phyloP scores from a whole-genome alignment of 2,888 invertebrate species.

The Acleris holmiana region DNA sequence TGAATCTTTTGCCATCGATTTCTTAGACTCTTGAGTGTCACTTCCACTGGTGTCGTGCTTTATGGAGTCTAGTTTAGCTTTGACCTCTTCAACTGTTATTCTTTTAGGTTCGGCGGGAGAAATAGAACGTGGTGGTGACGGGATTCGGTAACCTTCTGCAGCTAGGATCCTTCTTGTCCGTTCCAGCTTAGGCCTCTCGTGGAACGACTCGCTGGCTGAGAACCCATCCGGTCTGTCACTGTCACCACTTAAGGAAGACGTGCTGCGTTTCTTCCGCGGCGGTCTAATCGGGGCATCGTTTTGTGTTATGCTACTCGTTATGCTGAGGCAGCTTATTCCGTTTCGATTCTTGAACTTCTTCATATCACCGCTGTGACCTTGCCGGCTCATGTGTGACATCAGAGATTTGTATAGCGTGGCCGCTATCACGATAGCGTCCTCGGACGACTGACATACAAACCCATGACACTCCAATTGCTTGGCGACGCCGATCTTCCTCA shows the following conservation, averaged over 20 bases:
- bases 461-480: constrained; percentile 95
- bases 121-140: constrained; percentile 64
- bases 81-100: constrained; percentile 82
- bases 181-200: constrained; percentile 76
- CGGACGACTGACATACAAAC: constrained; percentile 94
- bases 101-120: constrained; percentile 69
- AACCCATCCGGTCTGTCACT: constrained; percentile 84
- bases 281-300: constrained; percentile 87
- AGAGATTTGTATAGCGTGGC: constrained; percentile 95
- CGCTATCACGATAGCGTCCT: constrained; percentile 96
- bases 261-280: constrained; percentile 89
- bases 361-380: constrained; percentile 72
- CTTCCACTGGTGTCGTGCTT: constrained; percentile 74
- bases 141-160: constrained; percentile 83
- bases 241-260: constrained; percentile 86
- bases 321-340: constrained; percentile 91
- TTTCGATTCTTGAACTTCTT: constrained; percentile 88
- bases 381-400: constrained; percentile 90
- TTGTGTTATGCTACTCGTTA: constrained; percentile 86
- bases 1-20: constrained; percentile 61
- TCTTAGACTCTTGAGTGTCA: constrained; percentile 82
- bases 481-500: constrained; percentile 91
- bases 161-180: constrained; percentile 84
- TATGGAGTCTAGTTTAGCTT: constrained; percentile 82
- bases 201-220: constrained; percentile 75